Evolutionary conservation across 2,888 invertebrate genomes (phyloP).

Genomic region (Corbicula japonica): DNA sequence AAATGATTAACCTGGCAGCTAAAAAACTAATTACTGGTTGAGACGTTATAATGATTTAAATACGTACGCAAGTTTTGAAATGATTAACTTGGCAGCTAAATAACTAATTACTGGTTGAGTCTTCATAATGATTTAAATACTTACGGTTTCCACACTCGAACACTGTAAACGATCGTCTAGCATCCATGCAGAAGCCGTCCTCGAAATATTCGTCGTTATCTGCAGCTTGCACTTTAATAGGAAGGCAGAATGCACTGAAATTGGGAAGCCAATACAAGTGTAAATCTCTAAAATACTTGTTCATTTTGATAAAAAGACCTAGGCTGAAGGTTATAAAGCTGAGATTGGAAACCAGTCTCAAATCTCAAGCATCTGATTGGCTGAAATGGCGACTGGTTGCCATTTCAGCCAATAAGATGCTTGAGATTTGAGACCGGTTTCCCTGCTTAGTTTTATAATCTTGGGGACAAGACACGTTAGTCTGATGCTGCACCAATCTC

Average conservation of each 20-base stretch:
- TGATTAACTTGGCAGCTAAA: not conserved
- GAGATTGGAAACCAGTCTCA: too few species aligned
- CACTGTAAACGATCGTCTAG: constrained; percentile 61
- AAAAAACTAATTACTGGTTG: not conserved
- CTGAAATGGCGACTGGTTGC: too few species aligned
- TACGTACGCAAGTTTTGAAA: not conserved
- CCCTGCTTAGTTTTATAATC: too few species aligned
- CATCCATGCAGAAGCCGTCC: constrained; percentile 65
- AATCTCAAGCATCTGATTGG: too few species aligned
- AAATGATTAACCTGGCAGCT: too few species aligned
- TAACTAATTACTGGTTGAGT: not conserved
- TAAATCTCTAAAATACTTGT: not conserved
- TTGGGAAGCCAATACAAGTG: not conserved
- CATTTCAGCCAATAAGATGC: too few species aligned
- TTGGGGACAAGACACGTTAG: too few species aligned
- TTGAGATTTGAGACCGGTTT: too few species aligned
- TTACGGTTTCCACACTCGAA: constrained; percentile 63
- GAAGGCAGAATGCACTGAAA: constrained; percentile 73
- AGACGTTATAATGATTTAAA: not conserved
- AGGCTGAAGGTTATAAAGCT: too few species aligned
- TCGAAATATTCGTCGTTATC: constrained; percentile 68
- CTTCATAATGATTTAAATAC: not conserved
- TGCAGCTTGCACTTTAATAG: constrained; percentile 74
- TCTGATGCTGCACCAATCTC: not conserved
- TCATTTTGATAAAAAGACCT: not conserved